phyloP scores from a whole-genome alignment of 2,797 vertebrate species.

The Rhinoraja longicauda region DNA sequence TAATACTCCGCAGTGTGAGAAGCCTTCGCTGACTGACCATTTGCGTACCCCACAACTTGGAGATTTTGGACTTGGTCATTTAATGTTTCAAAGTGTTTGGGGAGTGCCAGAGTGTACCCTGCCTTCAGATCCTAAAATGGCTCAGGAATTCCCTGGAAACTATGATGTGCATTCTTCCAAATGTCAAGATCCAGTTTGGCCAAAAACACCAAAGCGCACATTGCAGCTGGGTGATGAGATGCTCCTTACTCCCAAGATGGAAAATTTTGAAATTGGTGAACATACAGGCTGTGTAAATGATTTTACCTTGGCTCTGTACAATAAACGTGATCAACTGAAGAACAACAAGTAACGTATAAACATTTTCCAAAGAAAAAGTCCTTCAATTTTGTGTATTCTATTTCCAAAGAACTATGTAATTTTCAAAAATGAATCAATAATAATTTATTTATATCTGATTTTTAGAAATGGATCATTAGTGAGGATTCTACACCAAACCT shows the following conservation, averaged over 20 bases:
- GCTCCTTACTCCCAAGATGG: conserved; percentile 66
- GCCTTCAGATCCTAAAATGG: rapidly evolving
- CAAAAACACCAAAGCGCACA: conserved; percentile 65
- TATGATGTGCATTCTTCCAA: conserved; percentile 14
- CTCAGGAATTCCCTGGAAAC: not conserved
- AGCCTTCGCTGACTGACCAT: conserved; percentile 44
- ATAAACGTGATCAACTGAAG: conserved; percentile 55
- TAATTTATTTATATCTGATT: not conserved
- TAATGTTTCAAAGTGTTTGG: conserved; percentile 59
- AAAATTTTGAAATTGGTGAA: conserved; percentile 76
- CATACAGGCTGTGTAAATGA: conserved; percentile 76
- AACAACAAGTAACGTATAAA: conserved; percentile 50
- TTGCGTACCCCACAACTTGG: conserved; percentile 70
- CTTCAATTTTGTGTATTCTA: not conserved
- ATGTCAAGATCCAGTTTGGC: conserved; percentile 48
- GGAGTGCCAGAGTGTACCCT: conserved; percentile 14
- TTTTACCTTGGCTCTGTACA: conserved; percentile 75
- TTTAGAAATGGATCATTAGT: not conserved
- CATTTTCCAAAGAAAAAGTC: not conserved
- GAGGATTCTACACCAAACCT: not conserved
- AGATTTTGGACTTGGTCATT: conserved; percentile 80
- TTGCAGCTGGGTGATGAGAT: conserved; percentile 70
- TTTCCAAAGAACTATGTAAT: not conserved
- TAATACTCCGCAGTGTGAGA: conserved; percentile 30
- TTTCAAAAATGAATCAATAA: not conserved